Evolutionary conservation across 2,797 vertebrate species (phyloP).

Genomic region (Thripadectes ignobilis): DNA sequence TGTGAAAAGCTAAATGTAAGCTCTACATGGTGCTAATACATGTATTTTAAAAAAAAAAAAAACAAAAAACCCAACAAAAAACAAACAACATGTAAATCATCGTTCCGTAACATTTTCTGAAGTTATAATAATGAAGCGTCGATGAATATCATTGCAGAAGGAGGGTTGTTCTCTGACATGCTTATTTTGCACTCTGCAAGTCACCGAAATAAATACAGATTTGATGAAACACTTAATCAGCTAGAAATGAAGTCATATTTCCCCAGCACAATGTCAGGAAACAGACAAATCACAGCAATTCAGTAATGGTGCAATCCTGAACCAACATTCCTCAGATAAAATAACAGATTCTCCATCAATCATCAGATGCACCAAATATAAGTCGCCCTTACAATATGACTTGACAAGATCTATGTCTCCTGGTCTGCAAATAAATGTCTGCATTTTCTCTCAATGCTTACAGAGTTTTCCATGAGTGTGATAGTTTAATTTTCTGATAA

Average conservation of each 20-base stretch:
- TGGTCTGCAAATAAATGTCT: slow-evolving; percentile 10
- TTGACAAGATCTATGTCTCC: neutral
- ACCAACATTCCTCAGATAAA: neutral
- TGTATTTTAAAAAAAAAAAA: no score
- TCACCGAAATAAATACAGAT: neutral
- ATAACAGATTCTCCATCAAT: neutral
- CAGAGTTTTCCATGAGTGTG: neutral
- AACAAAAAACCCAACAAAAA: neutral
- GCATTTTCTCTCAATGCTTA: neutral
- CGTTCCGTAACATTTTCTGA: neutral
- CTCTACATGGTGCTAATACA: neutral
- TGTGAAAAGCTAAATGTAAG: neutral
- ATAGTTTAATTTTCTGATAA: neutral
- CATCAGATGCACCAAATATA: neutral
- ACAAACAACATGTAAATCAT: neutral
- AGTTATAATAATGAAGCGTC: neutral
- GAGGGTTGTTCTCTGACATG: neutral
- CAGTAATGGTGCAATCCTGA: neutral
- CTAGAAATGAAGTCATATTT: neutral
- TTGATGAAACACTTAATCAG: neutral
- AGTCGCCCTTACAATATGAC: neutral
- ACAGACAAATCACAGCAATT: neutral
- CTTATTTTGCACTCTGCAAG: neutral
- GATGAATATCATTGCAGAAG: neutral
- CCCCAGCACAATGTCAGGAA: neutral